Base-by-base conservation (phyloP, 2,113 vertebrate species). In the Ailurus styani region DNA sequence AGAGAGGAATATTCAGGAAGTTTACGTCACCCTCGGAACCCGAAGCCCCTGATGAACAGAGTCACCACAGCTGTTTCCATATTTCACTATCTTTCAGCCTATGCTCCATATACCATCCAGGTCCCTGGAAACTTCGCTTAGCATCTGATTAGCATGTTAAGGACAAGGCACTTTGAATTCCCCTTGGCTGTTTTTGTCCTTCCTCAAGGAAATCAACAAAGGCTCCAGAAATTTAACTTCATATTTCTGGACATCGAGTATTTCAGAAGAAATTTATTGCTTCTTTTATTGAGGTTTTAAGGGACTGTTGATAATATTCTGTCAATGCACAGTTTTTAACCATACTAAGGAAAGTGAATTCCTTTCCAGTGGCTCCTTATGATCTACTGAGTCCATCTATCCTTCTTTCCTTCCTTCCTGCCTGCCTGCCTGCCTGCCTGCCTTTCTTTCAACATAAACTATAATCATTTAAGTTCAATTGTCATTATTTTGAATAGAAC, bases 401-500 rank as follows among this genome's bases (percentile, higher is more conserved):
- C 18, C 15, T 3, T 13, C 72, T 40, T 15, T 42, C 70, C 37
- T 42, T 31, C 31, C 2, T 17, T 29, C 64, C 64, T n/a, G 15
- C 64, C 31, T 64, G 5, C 13, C 62, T 40, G 3, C 70, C 40
- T 47, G 4, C 42, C 95, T 96, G 72, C 52, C 64, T 96, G 93
- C 62, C 70, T 90, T 73, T 21, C 60, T 90, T 72, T 40, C 29
- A 70, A 93, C 89, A 78, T 84, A 78, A 78, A n/a, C 90, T 93
- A 96, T 62, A 96, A 93, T 54, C 3, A 87, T 14, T 31, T 97
- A 79, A 97, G 54, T 91, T 97, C 14, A 79, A 5, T 86, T 92
- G 62, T 54, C 21, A 83, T 97, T 64, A 84, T 95, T 97, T 97
- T 97, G 85, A 55, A 18, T 47, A 54, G 87, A 97, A 88, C 0